phyloP scores from a whole-genome alignment of 1,140 invertebrate species.

The Leptonema lineaticorne region DNA sequence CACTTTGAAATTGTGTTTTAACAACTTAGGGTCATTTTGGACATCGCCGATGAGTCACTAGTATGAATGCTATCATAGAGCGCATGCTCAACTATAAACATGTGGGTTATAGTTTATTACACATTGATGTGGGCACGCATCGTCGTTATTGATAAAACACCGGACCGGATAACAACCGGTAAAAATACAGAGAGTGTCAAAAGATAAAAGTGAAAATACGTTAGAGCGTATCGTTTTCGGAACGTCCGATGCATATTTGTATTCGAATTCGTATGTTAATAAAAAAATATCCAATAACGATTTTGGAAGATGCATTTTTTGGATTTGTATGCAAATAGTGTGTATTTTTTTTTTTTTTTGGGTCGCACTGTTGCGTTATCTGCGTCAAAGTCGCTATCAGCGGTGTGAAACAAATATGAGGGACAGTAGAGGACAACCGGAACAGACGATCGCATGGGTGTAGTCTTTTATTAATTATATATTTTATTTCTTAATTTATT shows the following conservation, averaged over 20 bases:
- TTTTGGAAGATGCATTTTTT: neutral
- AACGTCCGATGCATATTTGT: neutral
- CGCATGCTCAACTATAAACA: neutral
- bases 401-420: conserved; percentile 30
- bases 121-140: conserved; percentile 30
- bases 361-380: conserved; percentile 7
- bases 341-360: neutral
- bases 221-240: neutral
- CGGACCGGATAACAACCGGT: conserved; percentile 32
- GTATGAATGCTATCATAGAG: neutral
- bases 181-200: neutral
- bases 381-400: conserved; percentile 17
- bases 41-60: neutral
- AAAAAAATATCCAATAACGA: neutral
- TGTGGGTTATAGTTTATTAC: conserved; percentile 17
- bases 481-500: neutral
- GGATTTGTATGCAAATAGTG: neutral
- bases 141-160: conserved; percentile 37
- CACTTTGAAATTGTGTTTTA: no score
- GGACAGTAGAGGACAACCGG: conserved; percentile 30
- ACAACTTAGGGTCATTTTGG: neutral
- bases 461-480: no score
- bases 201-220: neutral
- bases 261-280: neutral
- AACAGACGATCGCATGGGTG: conserved; percentile 18